Percentiles rank a stretch among this genome's conserved stretches.
These are phyloP conservation scores for Mayetiola destructor DNA, from an alignment of 2,888 invertebrate genomes.

Conservation along the genomic window DNA sequence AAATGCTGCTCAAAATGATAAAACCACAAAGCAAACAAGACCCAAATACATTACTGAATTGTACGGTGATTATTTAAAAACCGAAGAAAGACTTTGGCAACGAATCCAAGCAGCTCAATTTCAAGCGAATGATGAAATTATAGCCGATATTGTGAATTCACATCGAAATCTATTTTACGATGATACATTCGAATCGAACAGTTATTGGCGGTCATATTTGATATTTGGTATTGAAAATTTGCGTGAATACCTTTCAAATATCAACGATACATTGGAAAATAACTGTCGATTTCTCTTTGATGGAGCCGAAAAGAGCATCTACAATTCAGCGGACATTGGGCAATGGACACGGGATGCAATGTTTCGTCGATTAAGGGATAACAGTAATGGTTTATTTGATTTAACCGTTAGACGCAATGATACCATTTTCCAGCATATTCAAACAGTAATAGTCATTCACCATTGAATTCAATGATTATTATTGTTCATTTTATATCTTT, in stretches of 20 bases:
- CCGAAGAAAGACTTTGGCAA: background rate
- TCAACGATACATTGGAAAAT: background rate
- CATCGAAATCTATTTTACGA: background rate
- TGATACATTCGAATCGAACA: background rate
- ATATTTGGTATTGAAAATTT: background rate
- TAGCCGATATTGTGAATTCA: background rate
- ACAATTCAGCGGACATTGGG: background rate
- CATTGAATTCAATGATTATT: too few species aligned
- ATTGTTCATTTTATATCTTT: too few species aligned
- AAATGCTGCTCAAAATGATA: background rate
- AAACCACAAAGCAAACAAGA: background rate
- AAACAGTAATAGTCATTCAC: background rate
- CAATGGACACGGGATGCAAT: background rate
- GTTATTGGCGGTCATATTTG: conserved; percentile 5
- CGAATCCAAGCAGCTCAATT: background rate
- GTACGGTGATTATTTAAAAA: background rate
- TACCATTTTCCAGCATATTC: background rate
- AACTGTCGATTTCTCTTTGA: conserved; percentile 1
- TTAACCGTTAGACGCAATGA: background rate
- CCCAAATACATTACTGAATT: background rate
- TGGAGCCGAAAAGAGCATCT: background rate
- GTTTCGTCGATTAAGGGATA: background rate
- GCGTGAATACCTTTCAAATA: background rate
- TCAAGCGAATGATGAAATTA: background rate
- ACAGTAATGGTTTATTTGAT: background rate